phyloP scores from a whole-genome alignment of 2,888 invertebrate species.

The Hydropsyche betteni region DNA sequence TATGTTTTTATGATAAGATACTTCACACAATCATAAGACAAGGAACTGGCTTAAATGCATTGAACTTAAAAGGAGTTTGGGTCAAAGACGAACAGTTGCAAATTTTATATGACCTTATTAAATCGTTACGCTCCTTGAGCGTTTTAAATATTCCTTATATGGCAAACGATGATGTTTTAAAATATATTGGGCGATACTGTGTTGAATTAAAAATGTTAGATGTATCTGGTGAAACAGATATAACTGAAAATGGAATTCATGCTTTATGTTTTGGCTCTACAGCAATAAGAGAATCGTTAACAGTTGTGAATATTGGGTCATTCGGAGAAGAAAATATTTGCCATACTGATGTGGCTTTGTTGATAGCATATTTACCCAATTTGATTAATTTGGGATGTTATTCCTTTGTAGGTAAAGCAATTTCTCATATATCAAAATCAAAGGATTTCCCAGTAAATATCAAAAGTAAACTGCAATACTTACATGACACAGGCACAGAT shows the following conservation, averaged over 20 bases:
- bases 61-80: slow-evolving; percentile 79
- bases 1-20: slow-evolving; percentile 75
- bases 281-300: slow-evolving; percentile 66
- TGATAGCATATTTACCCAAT: slow-evolving; percentile 72
- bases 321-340: slow-evolving; percentile 76
- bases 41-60: slow-evolving; percentile 70
- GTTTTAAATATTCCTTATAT: slow-evolving; percentile 75
- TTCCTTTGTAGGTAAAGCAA: slow-evolving; percentile 72
- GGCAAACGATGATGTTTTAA: slow-evolving; percentile 74
- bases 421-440: slow-evolving; percentile 66
- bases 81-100: slow-evolving; percentile 74
- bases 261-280: slow-evolving; percentile 66
- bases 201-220: slow-evolving; percentile 69
- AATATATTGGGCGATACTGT: slow-evolving; percentile 67
- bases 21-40: slow-evolving; percentile 71
- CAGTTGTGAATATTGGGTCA: slow-evolving; percentile 74
- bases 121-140: slow-evolving; percentile 68
- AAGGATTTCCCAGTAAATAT: slow-evolving; percentile 65
- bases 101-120: slow-evolving; percentile 69
- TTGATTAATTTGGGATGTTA: slow-evolving; percentile 73
- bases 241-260: slow-evolving; percentile 72
- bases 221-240: slow-evolving; percentile 76
- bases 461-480: slow-evolving; percentile 71
- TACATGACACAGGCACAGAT: slow-evolving; percentile 73
- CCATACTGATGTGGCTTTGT: slow-evolving; percentile 70